A percentile compares a stretch with the other conserved stretches of the same genome.
These are phyloP conservation scores for Melikaiella ostensackeni DNA, from an alignment of 2,888 invertebrate genomes.

Conservation along the genomic window DNA sequence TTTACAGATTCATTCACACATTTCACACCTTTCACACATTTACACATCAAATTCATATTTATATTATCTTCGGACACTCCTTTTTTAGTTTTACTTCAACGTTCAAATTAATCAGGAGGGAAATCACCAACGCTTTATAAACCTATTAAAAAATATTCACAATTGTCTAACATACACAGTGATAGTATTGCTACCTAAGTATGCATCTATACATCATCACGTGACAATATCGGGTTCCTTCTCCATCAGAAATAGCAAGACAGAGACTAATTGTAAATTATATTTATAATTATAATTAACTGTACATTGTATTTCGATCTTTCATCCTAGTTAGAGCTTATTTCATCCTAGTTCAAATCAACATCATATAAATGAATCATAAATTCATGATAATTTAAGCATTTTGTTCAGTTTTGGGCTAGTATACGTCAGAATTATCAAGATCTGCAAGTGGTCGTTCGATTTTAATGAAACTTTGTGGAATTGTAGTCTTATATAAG, in stretches of 20 bases:
- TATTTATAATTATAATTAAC: conserved; percentile 20
- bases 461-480: no score
- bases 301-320: conserved; percentile 5
- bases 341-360: neutral
- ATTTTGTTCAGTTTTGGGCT: no score
- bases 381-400: neutral
- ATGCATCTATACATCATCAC: conserved; percentile 52
- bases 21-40: conserved; percentile 52
- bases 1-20: conserved; percentile 43
- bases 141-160: conserved; percentile 75
- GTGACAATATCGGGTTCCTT: conserved; percentile 40
- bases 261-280: neutral
- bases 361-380: neutral
- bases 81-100: conserved; percentile 1
- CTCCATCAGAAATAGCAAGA: neutral
- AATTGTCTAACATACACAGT: conserved; percentile 72
- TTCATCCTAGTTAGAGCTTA: neutral
- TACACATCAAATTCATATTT: conserved; percentile 11
- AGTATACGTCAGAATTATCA: no score
- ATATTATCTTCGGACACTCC: neutral
- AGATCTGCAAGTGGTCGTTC: no score
- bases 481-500: no score
- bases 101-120: conserved; percentile 62
- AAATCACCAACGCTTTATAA: conserved; percentile 70
- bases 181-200: conserved; percentile 48